Evolutionary conservation across 1,140 invertebrate species (phyloP).

Genomic region (Dreissena polymorpha): DNA sequence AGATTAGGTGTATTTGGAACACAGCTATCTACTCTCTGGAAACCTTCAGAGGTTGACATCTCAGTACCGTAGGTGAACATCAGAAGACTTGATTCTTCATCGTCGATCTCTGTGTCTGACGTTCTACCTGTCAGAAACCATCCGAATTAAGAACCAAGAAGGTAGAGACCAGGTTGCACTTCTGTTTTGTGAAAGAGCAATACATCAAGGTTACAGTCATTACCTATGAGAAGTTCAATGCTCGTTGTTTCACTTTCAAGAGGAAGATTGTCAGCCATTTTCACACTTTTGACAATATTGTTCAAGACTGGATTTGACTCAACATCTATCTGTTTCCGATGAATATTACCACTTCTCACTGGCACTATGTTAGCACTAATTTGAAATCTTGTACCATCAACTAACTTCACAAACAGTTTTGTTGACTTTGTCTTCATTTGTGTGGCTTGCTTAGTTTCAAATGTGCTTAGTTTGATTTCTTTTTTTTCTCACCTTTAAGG

Average conservation of each 20-base stretch:
- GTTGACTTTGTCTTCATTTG: background rate
- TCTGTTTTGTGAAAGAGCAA: background rate
- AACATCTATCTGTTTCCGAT: no score
- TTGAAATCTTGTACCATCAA: background rate
- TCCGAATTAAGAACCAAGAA: conserved; percentile 6
- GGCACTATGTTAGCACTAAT: conserved; percentile 9
- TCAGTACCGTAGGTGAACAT: conserved; percentile 10
- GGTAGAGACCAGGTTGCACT: background rate
- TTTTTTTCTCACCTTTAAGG: background rate
- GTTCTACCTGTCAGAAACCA: background rate
- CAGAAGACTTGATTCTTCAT: background rate
- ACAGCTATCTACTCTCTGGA: background rate
- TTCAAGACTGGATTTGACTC: background rate
- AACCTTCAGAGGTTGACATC: background rate
- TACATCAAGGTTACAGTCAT: conserved; percentile 10
- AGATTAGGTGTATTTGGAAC: background rate
- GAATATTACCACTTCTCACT: background rate
- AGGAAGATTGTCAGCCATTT: no score
- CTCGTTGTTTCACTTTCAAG: background rate
- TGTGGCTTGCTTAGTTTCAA: background rate
- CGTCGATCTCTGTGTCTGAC: background rate
- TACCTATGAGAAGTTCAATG: background rate
- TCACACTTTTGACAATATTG: background rate
- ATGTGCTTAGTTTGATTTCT: background rate
- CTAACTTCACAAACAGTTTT: background rate